These are phyloP conservation scores for Hippocampus kuda DNA, from an alignment of 2,797 vertebrate species.

Conservation along the genomic window DNA sequence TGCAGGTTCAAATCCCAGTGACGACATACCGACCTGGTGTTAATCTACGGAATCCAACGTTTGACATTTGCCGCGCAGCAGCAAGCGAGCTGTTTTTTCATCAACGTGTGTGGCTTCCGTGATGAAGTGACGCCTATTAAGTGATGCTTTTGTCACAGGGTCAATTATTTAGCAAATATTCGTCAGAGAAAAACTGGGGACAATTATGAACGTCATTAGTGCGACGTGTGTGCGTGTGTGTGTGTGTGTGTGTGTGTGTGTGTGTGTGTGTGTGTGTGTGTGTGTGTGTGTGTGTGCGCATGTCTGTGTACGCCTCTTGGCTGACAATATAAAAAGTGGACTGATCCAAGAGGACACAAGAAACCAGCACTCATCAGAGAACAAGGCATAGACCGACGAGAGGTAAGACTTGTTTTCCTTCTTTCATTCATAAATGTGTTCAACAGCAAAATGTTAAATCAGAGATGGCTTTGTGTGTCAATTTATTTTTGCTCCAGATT, in stretches of 20 bases:
- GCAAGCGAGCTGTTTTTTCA: background rate
- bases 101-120: background rate
- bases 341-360: background rate
- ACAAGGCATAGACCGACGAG: background rate
- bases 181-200: background rate
- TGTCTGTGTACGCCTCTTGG: background rate
- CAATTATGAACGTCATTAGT: no score
- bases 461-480: background rate
- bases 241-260: no score
- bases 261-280: background rate
- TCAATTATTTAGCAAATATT: background rate
- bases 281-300: background rate
- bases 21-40: conserved; percentile 19
- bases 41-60: conserved; percentile 29
- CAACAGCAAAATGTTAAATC: background rate
- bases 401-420: background rate
- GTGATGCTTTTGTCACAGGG: background rate
- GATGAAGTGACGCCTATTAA: background rate
- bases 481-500: no score
- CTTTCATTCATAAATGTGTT: background rate
- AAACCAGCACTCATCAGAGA: background rate
- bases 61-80: conserved; percentile 29
- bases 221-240: background rate
- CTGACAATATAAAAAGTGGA: background rate
- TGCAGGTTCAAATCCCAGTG: conserved; percentile 10